Conservation (phyloP, 1,140 invertebrate species). For the Anagrus nilaparvatae region DNA sequence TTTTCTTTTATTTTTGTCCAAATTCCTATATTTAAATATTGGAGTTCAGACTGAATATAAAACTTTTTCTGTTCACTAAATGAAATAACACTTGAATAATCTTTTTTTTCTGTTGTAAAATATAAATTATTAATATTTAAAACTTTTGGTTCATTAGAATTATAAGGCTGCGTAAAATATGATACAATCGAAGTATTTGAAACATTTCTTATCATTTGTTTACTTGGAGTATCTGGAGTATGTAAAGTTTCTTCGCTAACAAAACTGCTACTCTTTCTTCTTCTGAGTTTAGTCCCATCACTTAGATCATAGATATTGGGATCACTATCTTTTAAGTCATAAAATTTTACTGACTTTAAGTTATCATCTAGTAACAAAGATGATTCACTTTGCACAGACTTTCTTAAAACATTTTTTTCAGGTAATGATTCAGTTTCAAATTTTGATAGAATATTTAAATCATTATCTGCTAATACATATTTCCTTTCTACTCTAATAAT, state of each 20-base stretch:
- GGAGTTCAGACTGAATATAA: slow-evolving; percentile 55
- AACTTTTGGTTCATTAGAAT: slow-evolving; percentile 22
- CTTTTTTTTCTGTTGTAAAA: slow-evolving; percentile 36
- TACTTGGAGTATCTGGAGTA: slow-evolving; percentile 25
- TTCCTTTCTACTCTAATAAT: slow-evolving; percentile 49
- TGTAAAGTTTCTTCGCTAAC: slow-evolving; percentile 21
- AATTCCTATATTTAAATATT: slow-evolving; percentile 75
- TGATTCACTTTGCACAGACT: slow-evolving; percentile 25
- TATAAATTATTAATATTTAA: too few species aligned
- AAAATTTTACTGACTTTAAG: slow-evolving; percentile 30
- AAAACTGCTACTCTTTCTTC: slow-evolving; percentile 30
- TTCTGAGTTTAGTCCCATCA: slow-evolving; percentile 26
- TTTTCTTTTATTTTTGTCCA: slow-evolving; percentile 54
- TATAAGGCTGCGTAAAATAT: slow-evolving; percentile 20
- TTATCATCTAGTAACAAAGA: slow-evolving; percentile 14
- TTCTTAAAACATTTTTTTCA: slow-evolving; percentile 22
- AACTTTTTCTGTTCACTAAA: slow-evolving; percentile 70
- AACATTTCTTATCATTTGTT: slow-evolving; percentile 34
- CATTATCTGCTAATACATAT: slow-evolving; percentile 25
- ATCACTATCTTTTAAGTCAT: slow-evolving; percentile 32
- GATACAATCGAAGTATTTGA: slow-evolving; percentile 32
- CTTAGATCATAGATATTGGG: slow-evolving; percentile 12
- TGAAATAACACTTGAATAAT: slow-evolving; percentile 43
- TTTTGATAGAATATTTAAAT: slow-evolving; percentile 19
- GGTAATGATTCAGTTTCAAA: slow-evolving; percentile 13